A percentile compares a stretch with the other conserved stretches of the same genome.
These are phyloP conservation scores for Helleia helle DNA, from an alignment of 2,888 invertebrate species.

Conservation along the genomic window DNA sequence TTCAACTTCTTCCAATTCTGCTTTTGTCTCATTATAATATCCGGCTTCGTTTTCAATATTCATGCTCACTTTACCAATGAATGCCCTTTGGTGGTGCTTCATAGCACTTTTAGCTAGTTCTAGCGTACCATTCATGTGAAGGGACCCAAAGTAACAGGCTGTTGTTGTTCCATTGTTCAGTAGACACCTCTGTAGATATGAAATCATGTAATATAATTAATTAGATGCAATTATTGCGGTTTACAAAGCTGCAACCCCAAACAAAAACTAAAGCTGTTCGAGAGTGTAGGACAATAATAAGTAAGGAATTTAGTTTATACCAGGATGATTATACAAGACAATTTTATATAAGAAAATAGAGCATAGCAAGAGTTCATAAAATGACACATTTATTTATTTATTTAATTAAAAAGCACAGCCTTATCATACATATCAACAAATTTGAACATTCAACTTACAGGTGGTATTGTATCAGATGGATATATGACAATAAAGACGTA, in stretches of 20 bases:
- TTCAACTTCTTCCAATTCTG: slow-evolving; percentile 76
- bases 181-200: slow-evolving; percentile 77
- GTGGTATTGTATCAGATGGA: too few species aligned
- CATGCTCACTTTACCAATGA: slow-evolving; percentile 92
- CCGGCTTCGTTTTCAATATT: slow-evolving; percentile 72
- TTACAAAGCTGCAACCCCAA: slow-evolving; percentile 4
- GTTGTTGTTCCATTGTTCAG: slow-evolving; percentile 89
- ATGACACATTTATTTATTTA: too few species aligned
- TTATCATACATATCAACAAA: too few species aligned
- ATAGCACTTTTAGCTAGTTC: slow-evolving; percentile 80
- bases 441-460: too few species aligned
- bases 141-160: slow-evolving; percentile 89
- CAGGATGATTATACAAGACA: too few species aligned
- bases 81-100: slow-evolving; percentile 83
- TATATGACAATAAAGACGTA: too few species aligned
- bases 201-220: neutral
- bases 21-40: slow-evolving; percentile 77
- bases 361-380: too few species aligned
- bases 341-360: too few species aligned
- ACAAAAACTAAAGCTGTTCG: too few species aligned
- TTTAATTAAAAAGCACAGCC: too few species aligned
- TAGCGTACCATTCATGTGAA: slow-evolving; percentile 80
- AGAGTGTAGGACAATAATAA: too few species aligned
- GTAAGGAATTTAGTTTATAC: too few species aligned
- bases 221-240: neutral